Conservation (phyloP, 2,113 vertebrate genomes). For the Anguilla japonica region DNA sequence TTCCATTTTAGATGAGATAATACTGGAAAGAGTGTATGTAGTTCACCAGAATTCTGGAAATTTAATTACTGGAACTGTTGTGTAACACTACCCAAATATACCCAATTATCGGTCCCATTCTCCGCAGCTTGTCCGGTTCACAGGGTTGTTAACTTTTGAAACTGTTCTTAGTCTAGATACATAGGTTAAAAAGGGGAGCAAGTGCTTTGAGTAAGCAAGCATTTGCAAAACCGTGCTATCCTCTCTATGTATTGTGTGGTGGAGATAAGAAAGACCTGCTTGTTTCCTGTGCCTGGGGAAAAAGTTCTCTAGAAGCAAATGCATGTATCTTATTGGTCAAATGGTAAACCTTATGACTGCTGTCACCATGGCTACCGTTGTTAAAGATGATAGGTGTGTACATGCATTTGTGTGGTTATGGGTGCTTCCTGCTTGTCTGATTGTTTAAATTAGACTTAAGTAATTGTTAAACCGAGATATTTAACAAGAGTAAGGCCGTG, state of each 20-base stretch:
- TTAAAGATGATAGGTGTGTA: constrained; percentile 51
- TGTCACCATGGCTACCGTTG: constrained; percentile 52
- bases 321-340: constrained; percentile 56
- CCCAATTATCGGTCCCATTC: not conserved
- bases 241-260: constrained; percentile 35
- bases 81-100: not conserved
- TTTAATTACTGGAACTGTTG: not conserved
- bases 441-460: constrained; percentile 41
- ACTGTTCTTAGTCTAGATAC: not conserved
- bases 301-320: constrained; percentile 11
- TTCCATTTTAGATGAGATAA: not conserved
- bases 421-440: constrained; percentile 62
- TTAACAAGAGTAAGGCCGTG: not conserved
- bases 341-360: not conserved
- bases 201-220: not conserved
- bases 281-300: constrained; percentile 47
- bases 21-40: not conserved
- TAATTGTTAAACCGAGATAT: constrained; percentile 12
- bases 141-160: not conserved
- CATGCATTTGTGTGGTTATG: constrained; percentile 55
- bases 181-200: not conserved
- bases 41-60: not conserved
- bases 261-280: constrained; percentile 27
- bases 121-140: no score
- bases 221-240: not conserved